These are phyloP conservation scores for Pterocles orientalis DNA, from an alignment of 2,113 vertebrate genomes.

Conservation along the genomic window DNA sequence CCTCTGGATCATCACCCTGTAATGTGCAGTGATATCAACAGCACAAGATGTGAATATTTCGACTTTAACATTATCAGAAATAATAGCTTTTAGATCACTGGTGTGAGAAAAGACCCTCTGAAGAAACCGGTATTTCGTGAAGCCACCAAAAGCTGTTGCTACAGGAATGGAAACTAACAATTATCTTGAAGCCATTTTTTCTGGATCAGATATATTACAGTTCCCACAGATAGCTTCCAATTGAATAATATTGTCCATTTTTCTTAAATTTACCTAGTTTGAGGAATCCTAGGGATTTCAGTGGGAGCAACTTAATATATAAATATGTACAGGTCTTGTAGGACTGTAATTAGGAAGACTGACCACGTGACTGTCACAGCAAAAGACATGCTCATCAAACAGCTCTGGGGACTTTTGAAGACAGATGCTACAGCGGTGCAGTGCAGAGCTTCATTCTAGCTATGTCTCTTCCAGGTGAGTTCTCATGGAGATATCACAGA, in stretches of 20 bases:
- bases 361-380: not conserved
- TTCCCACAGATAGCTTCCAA: not conserved
- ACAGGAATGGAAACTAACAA: not conserved
- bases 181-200: not conserved
- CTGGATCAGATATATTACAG: not conserved
- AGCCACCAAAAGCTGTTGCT: not conserved
- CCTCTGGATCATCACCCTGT: conserved; percentile 13
- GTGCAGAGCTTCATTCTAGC: not conserved
- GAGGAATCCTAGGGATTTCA: not conserved
- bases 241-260: not conserved
- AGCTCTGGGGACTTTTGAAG: not conserved
- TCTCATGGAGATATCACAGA: not conserved
- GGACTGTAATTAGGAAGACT: not conserved
- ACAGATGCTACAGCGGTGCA: not conserved
- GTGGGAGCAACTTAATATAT: not conserved
- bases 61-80: not conserved
- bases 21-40: not conserved
- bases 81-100: not conserved
- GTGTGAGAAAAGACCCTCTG: not conserved
- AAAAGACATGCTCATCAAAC: not conserved
- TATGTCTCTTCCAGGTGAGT: not conserved
- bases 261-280: not conserved
- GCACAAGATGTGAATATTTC: not conserved
- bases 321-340: fast-evolving
- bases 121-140: not conserved